These are phyloP conservation scores for Melanotaenia duboulayi DNA, from an alignment of 2,113 vertebrate genomes.

Conservation along the genomic window DNA sequence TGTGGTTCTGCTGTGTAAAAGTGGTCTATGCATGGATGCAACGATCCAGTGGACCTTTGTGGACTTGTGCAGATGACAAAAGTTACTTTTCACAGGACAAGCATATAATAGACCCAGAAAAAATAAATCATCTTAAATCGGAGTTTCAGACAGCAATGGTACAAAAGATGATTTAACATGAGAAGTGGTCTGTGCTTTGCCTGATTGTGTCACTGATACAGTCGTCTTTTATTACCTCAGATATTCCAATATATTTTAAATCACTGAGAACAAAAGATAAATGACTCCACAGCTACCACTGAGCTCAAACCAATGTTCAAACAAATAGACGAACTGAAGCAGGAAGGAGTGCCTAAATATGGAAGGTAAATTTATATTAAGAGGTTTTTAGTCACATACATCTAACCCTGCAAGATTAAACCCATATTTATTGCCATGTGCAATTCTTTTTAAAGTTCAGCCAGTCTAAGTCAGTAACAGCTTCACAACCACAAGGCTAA, in stretches of 20 bases:
- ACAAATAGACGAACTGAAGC: not conserved
- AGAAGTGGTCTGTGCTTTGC: constrained; percentile 20
- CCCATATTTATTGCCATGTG: too few species aligned
- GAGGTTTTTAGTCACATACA: not conserved
- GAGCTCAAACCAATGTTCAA: not conserved
- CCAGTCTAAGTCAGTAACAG: not conserved
- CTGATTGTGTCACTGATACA: constrained; percentile 7
- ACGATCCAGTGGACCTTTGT: not conserved
- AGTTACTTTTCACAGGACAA: not conserved
- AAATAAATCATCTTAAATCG: constrained; percentile 45
- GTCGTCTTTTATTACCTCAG: constrained; percentile 31
- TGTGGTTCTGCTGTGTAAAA: too few species aligned
- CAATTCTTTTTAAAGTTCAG: too few species aligned
- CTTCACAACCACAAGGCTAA: not conserved
- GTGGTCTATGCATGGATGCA: too few species aligned
- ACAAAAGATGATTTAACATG: constrained; percentile 34
- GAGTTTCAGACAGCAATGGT: constrained; percentile 27
- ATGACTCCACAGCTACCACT: not conserved
- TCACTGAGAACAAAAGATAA: not conserved
- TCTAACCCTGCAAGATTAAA: too few species aligned
- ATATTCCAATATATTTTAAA: not conserved
- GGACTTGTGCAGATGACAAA: not conserved
- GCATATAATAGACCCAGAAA: constrained; percentile 1
- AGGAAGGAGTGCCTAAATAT: not conserved
- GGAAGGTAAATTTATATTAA: not conserved